phyloP scores from a whole-genome alignment of 2,888 invertebrate genomes.

The Aleiodes leptofemur region DNA sequence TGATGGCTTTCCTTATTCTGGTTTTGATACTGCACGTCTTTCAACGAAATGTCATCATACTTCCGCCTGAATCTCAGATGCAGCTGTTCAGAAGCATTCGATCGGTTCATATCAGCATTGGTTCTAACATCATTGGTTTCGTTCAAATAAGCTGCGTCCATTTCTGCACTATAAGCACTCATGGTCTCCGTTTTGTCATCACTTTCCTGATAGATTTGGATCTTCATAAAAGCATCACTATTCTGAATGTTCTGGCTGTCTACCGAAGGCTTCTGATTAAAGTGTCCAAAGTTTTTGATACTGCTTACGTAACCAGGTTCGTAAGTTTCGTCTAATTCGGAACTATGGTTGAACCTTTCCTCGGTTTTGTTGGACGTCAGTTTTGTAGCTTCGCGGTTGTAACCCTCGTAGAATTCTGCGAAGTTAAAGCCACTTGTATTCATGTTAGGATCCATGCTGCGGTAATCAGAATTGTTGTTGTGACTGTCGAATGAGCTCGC shows the following conservation, averaged over 20 bases:
- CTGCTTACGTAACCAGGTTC: background rate
- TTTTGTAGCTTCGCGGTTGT: slow-evolving; percentile 63
- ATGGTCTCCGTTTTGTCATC: slow-evolving; percentile 20
- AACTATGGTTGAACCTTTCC: background rate
- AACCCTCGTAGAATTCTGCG: slow-evolving; percentile 67
- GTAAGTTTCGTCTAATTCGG: background rate
- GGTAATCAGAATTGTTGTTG: slow-evolving; percentile 63
- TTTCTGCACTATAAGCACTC: slow-evolving; percentile 5
- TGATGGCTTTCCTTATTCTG: slow-evolving; percentile 62
- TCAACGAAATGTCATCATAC: slow-evolving; percentile 32
- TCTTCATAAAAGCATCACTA: slow-evolving; percentile 27
- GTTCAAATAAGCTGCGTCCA: slow-evolving; percentile 7
- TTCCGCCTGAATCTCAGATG: slow-evolving; percentile 35
- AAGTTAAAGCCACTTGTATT: slow-evolving; percentile 60
- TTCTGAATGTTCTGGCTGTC: background rate
- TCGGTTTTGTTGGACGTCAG: slow-evolving; percentile 30
- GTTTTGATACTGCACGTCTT: background rate
- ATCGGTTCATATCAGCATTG: slow-evolving; percentile 15
- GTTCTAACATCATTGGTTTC: slow-evolving; percentile 12
- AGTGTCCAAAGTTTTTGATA: slow-evolving; percentile 11
- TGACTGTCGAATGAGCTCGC: slow-evolving; percentile 69
- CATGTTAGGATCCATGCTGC: slow-evolving; percentile 56
- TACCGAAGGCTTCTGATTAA: background rate
- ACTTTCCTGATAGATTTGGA: slow-evolving; percentile 14
- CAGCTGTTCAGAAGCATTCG: slow-evolving; percentile 4